These are phyloP conservation scores for Lampris megalopsis DNA, from an alignment of 2,113 vertebrate species.

Conservation along the genomic window DNA sequence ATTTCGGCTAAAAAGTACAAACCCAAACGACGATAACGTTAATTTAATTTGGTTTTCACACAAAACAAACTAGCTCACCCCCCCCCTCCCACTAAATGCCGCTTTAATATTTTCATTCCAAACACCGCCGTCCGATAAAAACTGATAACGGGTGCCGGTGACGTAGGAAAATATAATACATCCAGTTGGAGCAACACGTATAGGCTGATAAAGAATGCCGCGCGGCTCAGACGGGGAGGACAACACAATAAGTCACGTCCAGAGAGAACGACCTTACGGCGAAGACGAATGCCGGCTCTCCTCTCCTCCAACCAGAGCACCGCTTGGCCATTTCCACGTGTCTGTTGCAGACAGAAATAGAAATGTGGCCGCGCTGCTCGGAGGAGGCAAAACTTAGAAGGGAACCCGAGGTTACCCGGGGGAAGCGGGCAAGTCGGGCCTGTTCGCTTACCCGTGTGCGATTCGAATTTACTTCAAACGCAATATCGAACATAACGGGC, in stretches of 20 bases:
- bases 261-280: slow-evolving; percentile 29
- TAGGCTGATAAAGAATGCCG: slow-evolving; percentile 26
- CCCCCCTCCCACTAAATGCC: slow-evolving; percentile 3
- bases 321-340: no score
- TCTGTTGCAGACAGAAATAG: not conserved
- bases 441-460: no score
- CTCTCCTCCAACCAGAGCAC: not conserved
- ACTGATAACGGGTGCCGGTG: slow-evolving; percentile 25
- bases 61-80: slow-evolving; percentile 59
- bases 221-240: slow-evolving; percentile 9
- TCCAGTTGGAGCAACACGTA: slow-evolving; percentile 57
- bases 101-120: slow-evolving; percentile 54
- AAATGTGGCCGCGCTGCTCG: not conserved
- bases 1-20: slow-evolving; percentile 36
- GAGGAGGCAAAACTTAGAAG: no score
- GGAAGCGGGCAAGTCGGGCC: no score
- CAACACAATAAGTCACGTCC: slow-evolving; percentile 21
- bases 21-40: slow-evolving; percentile 49
- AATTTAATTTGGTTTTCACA: slow-evolving; percentile 42
- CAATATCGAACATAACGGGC: no score
- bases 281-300: not conserved
- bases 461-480: no score
- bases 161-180: slow-evolving; percentile 51
- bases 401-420: no score
- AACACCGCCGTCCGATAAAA: slow-evolving; percentile 41